Evolutionary conservation across 2,113 vertebrate species (phyloP).

Genomic region (Tylochromis polylepis): DNA sequence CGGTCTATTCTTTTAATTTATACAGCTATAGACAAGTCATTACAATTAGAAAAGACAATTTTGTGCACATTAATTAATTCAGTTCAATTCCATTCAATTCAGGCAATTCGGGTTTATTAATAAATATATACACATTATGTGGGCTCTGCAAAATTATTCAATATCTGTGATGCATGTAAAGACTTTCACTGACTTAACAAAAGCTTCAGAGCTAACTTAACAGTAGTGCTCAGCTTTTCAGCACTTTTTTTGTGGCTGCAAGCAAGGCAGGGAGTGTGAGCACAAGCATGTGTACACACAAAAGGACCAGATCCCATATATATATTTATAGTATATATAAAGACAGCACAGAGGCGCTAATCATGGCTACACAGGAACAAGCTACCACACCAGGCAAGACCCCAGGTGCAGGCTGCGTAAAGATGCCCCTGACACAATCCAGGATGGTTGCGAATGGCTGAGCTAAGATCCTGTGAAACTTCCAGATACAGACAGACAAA

Average conservation of each 20-base stretch:
- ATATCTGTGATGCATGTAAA: neutral
- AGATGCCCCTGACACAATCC: neutral
- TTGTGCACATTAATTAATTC: neutral
- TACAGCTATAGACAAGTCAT: neutral
- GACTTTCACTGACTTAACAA: slow-evolving; percentile 13
- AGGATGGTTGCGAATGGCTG: neutral
- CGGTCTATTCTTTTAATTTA: slow-evolving; percentile 38
- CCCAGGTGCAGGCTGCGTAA: neutral
- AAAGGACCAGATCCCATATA: neutral
- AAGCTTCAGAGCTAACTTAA: slow-evolving; percentile 33
- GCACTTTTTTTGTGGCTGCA: neutral
- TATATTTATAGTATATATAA: neutral
- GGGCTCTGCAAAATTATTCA: neutral
- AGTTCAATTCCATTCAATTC: neutral
- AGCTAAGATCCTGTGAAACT: neutral
- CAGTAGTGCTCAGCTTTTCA: neutral
- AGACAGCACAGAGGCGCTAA: neutral
- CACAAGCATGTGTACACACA: neutral
- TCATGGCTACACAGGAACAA: neutral
- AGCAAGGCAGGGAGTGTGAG: neutral
- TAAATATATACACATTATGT: neutral
- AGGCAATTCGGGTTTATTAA: neutral
- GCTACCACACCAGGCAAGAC: neutral
- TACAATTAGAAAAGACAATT: neutral
- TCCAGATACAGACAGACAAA: neutral